Evolutionary conservation across 2,797 vertebrate species (phyloP).

Genomic region (Calcarius lapponicus): DNA sequence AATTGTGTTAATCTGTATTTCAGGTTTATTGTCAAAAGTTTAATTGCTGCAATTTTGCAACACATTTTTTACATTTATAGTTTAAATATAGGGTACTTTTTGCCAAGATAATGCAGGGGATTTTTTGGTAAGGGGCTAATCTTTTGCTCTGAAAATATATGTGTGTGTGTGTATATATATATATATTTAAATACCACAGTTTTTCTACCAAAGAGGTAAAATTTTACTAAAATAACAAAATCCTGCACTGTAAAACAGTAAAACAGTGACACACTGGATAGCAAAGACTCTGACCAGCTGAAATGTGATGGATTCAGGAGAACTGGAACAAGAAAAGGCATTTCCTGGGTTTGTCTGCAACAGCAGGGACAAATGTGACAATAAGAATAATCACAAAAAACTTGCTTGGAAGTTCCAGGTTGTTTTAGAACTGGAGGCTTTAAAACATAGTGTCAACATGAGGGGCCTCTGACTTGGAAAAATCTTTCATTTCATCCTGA

Average conservation of each 20-base stretch:
- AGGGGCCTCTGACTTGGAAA: neutral
- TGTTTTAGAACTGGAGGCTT: neutral
- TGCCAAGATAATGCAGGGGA: neutral
- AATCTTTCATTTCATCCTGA: neutral
- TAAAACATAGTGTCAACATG: accelerated
- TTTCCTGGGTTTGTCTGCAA: neutral
- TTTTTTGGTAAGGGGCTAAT: neutral
- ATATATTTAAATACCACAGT: neutral
- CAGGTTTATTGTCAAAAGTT: neutral
- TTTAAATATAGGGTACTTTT: neutral
- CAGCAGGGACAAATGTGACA: neutral
- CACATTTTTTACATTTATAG: neutral
- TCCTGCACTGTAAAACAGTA: neutral
- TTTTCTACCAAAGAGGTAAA: neutral
- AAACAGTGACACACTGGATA: neutral
- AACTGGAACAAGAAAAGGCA: neutral
- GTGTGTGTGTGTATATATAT: neutral
- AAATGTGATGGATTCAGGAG: neutral
- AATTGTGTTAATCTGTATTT: neutral
- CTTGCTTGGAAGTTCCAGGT: neutral
- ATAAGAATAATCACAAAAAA: neutral
- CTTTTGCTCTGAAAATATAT: neutral
- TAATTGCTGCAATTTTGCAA: neutral
- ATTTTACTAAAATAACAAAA: neutral
- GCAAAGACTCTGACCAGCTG: neutral